phyloP scores from a whole-genome alignment of 2,888 invertebrate species.

The Lasioglossum marginatum region DNA sequence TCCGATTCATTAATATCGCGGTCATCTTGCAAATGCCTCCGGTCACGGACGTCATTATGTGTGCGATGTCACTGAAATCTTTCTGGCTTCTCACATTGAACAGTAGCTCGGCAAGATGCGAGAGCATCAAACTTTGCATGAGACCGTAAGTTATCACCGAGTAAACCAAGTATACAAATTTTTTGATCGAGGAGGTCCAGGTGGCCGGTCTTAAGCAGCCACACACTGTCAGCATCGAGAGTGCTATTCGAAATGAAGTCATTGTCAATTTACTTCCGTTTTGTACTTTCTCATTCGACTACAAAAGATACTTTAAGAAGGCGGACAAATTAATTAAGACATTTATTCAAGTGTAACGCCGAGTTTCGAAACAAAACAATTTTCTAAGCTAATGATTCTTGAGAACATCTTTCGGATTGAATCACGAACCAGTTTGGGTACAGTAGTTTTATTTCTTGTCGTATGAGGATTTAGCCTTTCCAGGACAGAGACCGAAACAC shows the following conservation, averaged over 20 bases:
- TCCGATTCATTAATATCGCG: slow-evolving; percentile 48
- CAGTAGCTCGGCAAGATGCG: slow-evolving; percentile 50
- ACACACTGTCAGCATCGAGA: background rate
- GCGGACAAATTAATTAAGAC: no score
- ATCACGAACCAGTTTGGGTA: background rate
- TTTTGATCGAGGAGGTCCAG: background rate
- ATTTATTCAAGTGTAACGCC: no score
- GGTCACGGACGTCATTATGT: slow-evolving; percentile 57
- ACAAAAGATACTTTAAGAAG: background rate
- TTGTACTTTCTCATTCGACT: background rate
- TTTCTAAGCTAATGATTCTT: background rate
- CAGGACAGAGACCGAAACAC: background rate
- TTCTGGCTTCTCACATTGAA: background rate
- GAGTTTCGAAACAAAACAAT: no score
- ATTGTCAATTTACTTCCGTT: background rate
- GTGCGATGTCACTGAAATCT: slow-evolving; percentile 39
- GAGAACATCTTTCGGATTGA: background rate
- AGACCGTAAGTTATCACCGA: slow-evolving; percentile 37
- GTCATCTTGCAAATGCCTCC: slow-evolving; percentile 55
- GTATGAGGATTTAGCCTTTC: background rate
- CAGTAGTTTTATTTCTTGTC: background rate
- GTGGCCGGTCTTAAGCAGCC: background rate
- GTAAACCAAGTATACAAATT: slow-evolving; percentile 50
- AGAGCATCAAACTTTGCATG: slow-evolving; percentile 27
- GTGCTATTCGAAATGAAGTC: background rate